phyloP scores from a whole-genome alignment of 2,797 vertebrate species.

The Pseudotriccus pelzelni region DNA sequence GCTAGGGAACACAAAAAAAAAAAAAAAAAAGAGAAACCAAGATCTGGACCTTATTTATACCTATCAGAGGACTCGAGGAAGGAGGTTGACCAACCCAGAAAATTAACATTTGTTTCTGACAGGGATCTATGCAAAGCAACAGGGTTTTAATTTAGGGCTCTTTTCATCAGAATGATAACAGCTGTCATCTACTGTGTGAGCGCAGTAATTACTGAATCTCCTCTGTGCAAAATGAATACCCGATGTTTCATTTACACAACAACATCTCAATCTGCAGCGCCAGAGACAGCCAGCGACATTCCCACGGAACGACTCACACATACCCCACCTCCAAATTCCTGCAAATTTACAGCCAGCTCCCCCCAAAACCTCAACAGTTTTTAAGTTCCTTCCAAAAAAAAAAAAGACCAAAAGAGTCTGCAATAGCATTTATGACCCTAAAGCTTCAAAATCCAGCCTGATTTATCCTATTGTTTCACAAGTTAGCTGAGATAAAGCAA shows the following conservation, averaged over 20 bases:
- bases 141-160: constrained; percentile 56
- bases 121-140: constrained; percentile 44
- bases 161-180: constrained; percentile 62
- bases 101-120: constrained; percentile 53
- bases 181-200: constrained; percentile 57
- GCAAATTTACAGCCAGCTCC: neutral
- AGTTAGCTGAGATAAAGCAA: neutral
- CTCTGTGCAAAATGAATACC: constrained; percentile 42
- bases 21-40: neutral
- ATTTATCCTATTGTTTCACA: neutral
- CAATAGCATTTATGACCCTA: neutral
- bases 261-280: neutral
- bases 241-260: constrained; percentile 45
- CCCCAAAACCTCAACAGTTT: neutral
- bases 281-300: constrained; percentile 50
- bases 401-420: neutral
- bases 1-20: neutral
- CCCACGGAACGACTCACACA: constrained; percentile 2
- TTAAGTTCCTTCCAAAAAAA: neutral
- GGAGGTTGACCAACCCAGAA: constrained; percentile 30
- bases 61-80: neutral
- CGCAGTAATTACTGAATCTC: constrained; percentile 50
- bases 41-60: neutral
- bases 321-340: neutral
- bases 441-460: neutral